Evolutionary conservation across 2,888 invertebrate species (phyloP).

Genomic region (Lepidochitona cinerea): DNA sequence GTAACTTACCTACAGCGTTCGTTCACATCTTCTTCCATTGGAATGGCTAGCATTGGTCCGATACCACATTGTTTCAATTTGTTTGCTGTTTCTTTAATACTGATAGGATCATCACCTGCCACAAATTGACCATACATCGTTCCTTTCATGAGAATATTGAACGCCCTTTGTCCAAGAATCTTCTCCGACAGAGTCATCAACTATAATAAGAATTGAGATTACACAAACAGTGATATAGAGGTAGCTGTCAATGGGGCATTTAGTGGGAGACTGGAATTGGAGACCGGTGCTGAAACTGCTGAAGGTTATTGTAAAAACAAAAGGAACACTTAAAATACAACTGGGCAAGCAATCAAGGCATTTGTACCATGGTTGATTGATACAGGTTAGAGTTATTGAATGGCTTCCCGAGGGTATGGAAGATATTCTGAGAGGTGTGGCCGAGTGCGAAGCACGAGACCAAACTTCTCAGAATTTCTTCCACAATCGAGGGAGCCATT

Average conservation of each 20-base stretch:
- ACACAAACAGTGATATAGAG: not conserved
- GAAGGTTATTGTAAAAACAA: too few species aligned
- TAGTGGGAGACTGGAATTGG: not conserved
- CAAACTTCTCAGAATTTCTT: too few species aligned
- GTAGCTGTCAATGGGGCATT: not conserved
- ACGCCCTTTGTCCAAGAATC: slow-evolving; percentile 55
- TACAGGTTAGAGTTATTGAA: too few species aligned
- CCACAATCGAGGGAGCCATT: too few species aligned
- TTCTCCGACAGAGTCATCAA: slow-evolving; percentile 44
- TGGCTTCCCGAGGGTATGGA: too few species aligned
- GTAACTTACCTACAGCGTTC: slow-evolving; percentile 11
- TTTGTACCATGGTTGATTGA: too few species aligned
- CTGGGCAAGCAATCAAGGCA: too few species aligned
- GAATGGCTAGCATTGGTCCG: slow-evolving; percentile 69
- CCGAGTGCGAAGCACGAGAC: too few species aligned
- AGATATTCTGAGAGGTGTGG: too few species aligned
- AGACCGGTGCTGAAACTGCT: too few species aligned
- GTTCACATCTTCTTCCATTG: slow-evolving; percentile 66
- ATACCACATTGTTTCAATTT: slow-evolving; percentile 58
- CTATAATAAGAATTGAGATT: too few species aligned
- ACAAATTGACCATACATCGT: slow-evolving; percentile 73
- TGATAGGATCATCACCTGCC: slow-evolving; percentile 66
- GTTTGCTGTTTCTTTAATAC: slow-evolving; percentile 53
- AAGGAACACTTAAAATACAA: too few species aligned
- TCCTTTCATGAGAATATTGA: slow-evolving; percentile 59